phyloP scores from a whole-genome alignment of 2,797 vertebrate genomes.

The Platyrinchus mystaceus region DNA sequence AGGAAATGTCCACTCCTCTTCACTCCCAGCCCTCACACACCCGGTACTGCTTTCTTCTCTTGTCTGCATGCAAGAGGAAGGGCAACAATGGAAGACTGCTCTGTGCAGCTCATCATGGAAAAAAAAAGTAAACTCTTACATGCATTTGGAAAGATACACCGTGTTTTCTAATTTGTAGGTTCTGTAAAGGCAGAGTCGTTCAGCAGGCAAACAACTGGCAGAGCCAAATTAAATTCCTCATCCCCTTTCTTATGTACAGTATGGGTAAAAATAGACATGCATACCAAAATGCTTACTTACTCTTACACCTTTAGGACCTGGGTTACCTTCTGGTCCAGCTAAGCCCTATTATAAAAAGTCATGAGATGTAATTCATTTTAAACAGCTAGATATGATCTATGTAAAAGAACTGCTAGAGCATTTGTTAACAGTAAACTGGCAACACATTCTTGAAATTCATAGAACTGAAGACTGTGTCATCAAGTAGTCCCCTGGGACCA shows the following conservation, averaged over 20 bases:
- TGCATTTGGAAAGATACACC: neutral
- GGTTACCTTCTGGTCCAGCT: conserved; percentile 92
- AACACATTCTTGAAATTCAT: neutral
- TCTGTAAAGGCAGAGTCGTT: neutral
- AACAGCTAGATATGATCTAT: neutral
- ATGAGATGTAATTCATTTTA: neutral
- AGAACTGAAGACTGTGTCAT: neutral
- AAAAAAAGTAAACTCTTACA: neutral
- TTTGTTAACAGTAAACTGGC: neutral
- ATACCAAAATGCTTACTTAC: conserved; percentile 82
- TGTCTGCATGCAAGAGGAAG: neutral
- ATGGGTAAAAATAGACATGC: neutral
- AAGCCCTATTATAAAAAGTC: conserved; percentile 81
- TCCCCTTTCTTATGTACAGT: neutral
- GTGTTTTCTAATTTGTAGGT: neutral
- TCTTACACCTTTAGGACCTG: conserved; percentile 91
- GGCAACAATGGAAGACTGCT: neutral
- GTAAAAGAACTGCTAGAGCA: neutral
- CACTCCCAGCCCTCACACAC: neutral
- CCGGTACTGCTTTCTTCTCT: neutral
- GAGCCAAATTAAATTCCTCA: neutral
- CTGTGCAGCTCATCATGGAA: neutral
- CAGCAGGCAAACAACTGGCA: neutral
- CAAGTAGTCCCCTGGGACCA: neutral
- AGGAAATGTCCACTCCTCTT: neutral